These are phyloP conservation scores for Nanorana parkeri DNA, from an alignment of 2,113 vertebrate genomes.

Conservation along the genomic window DNA sequence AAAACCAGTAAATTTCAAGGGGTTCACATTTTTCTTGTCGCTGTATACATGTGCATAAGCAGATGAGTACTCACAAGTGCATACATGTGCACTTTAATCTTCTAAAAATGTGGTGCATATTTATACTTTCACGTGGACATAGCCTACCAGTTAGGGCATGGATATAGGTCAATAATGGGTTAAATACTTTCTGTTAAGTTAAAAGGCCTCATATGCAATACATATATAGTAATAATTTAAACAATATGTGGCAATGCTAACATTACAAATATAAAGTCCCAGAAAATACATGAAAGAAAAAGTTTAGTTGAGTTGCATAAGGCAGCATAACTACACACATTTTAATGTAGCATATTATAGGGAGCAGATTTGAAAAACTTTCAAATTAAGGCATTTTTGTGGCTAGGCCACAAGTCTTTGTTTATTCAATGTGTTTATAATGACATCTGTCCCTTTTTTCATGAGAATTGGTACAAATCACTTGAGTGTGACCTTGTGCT, in stretches of 20 bases:
- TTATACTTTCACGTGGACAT: no score
- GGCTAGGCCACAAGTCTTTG: slow-evolving; percentile 57
- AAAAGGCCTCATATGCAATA: no score
- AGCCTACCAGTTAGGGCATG: no score
- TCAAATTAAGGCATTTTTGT: slow-evolving; percentile 62
- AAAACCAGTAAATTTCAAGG: no score
- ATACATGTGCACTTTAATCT: no score
- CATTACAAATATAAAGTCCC: neutral
- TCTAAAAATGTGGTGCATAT: no score
- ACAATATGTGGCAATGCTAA: neutral
- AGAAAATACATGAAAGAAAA: neutral
- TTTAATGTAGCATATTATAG: slow-evolving; percentile 64
- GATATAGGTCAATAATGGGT: no score
- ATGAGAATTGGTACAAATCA: slow-evolving; percentile 51
- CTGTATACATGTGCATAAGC: no score
- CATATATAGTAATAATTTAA: no score
- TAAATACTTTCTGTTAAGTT: no score
- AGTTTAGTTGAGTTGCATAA: slow-evolving; percentile 51
- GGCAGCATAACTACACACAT: slow-evolving; percentile 56
- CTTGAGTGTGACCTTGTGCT: slow-evolving; percentile 42
- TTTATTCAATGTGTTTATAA: slow-evolving; percentile 59
- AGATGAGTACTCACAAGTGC: no score
- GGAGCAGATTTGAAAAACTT: slow-evolving; percentile 56
- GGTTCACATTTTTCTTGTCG: no score
- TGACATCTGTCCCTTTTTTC: slow-evolving; percentile 56